Evolutionary conservation across 1,140 invertebrate genomes (phyloP).

Genomic region (Drosophila takahashii): DNA sequence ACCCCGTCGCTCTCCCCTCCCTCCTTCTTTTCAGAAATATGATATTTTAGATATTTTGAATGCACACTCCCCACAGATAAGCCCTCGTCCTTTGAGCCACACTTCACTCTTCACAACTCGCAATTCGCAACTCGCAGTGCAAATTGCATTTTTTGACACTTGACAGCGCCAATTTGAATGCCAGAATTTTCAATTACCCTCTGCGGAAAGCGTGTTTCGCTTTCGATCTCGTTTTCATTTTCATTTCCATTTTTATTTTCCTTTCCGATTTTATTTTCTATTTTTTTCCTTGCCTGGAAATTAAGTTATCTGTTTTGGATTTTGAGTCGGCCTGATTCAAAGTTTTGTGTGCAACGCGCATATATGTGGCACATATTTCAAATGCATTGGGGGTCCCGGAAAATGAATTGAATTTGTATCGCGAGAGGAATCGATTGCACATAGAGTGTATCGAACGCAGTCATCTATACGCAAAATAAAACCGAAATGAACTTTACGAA

Average conservation of each 20-base stretch:
- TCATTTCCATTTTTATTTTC: neutral
- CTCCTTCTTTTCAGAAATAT: neutral
- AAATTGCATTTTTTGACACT: conserved; percentile 62
- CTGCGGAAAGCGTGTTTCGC: conserved; percentile 9
- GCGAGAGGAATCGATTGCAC: conserved; percentile 24
- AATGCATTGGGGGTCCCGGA: conserved; percentile 21
- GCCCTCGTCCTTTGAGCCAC: conserved; percentile 30
- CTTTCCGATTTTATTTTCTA: neutral
- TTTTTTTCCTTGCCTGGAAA: conserved; percentile 20
- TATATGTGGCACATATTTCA: conserved; percentile 27
- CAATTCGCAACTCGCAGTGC: conserved; percentile 3
- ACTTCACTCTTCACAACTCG: conserved; percentile 7
- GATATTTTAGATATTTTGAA: conserved; percentile 16
- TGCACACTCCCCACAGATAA: conserved; percentile 27
- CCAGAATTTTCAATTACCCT: conserved; percentile 67
- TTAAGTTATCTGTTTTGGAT: conserved; percentile 53
- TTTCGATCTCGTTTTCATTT: conserved; percentile 4
- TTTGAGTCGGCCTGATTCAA: conserved; percentile 42
- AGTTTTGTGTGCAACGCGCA: conserved; percentile 20
- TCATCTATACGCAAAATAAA: conserved; percentile 26
- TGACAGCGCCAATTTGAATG: conserved; percentile 69
- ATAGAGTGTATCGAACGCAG: conserved; percentile 14
- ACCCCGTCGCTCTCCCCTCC: neutral
- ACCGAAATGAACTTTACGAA: conserved; percentile 14
- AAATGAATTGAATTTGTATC: conserved; percentile 41